Base-by-base conservation (phyloP, 2,797 vertebrate species). In the Enteromius treurensis region DNA sequence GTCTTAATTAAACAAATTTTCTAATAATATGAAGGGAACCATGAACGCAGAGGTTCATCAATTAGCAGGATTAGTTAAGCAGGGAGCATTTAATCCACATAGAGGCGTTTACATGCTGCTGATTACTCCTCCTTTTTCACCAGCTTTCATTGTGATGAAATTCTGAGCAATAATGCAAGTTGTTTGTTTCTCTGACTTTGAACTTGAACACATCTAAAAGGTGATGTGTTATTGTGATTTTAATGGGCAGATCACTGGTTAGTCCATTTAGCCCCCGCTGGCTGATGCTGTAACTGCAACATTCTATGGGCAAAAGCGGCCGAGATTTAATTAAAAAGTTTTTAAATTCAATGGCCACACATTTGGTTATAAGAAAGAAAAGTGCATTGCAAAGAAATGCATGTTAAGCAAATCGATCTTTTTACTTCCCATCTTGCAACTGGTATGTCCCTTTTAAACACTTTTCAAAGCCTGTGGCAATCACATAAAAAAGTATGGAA, bases 61-160 rank as follows among this genome's bases (percentile, higher is more conserved):
- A 93, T 95, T 95, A 95, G 90, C 86, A 79, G 94, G 93, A 95
- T 95, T 95, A 95, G 91, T 90, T 79, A 82, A 90, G 90, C 90
- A 90, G 93, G 89, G 93, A 91, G 91, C 92, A 94, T 94, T 92
- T 93, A 94, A 95, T 95, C 93, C 94, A 92, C 90, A 92, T 88
- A 91, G 91, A 93, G 93, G 93, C 90, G 89, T 95, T 94, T 94
- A 93, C 92, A 92, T 92, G 91, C 92, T 90, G 90, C 89, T 80
- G 89, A 92, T 94, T 94, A 93, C 92, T 91, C 91, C 93, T 93
- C 91, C 91, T 93, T 93, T 89, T 88, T 88, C 87, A 92, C 91
- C 94, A 94, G 92, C 93, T 92, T 93, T 94, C 92, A 94, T 95
- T 95, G 93, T 94, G 93, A 94, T 94, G 93, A 94, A 95, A 95